A percentile compares a stretch with the other conserved stretches of the same genome.
phyloP scores from a whole-genome alignment of 2,113 vertebrate genomes.

The Scomber scombrus region DNA sequence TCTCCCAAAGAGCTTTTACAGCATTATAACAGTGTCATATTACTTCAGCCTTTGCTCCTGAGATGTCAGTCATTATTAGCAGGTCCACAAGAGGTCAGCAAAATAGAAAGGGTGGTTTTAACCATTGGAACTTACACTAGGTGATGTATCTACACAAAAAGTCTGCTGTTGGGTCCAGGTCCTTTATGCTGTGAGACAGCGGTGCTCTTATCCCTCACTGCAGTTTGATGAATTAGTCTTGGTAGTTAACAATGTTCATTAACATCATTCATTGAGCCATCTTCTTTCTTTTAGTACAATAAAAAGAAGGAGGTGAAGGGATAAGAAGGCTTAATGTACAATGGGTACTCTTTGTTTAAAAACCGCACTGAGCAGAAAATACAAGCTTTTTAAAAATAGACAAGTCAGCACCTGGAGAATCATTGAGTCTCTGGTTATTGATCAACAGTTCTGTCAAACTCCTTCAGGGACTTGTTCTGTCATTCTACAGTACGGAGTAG shows the following conservation, averaged over 20 bases:
- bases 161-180: background rate
- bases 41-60: no score
- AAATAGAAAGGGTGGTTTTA: no score
- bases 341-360: background rate
- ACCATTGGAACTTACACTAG: no score
- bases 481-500: conserved; percentile 11
- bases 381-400: conserved; percentile 49
- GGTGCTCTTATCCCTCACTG: conserved; percentile 25
- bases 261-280: conserved; percentile 18
- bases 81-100: no score
- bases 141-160: background rate
- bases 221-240: conserved; percentile 22
- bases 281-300: conserved; percentile 27
- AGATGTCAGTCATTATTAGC: no score
- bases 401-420: conserved; percentile 58
- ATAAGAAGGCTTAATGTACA: background rate
- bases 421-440: conserved; percentile 49
- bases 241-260: conserved; percentile 26
- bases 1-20: no score
- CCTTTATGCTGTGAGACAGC: background rate
- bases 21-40: no score
- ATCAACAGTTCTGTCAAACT: conserved; percentile 57
- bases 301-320: conserved; percentile 25
- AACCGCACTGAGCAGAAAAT: conserved; percentile 32
- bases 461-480: conserved; percentile 41